These are phyloP conservation scores for Belonocnema kinseyi DNA, from an alignment of 1,140 invertebrate genomes.

Conservation along the genomic window DNA sequence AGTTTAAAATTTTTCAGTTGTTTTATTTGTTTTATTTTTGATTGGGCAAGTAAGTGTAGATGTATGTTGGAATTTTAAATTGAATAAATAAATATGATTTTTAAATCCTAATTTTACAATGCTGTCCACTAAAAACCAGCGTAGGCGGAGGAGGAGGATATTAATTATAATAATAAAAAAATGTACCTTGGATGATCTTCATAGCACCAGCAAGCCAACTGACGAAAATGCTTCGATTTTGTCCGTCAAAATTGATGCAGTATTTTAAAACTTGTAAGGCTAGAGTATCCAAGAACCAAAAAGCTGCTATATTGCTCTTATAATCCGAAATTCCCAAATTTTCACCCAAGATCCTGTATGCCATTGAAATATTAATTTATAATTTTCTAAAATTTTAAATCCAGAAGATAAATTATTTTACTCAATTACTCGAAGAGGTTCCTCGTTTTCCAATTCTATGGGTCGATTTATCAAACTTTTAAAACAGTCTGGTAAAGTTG, in stretches of 20 bases:
- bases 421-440: slow-evolving; percentile 49
- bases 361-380: slow-evolving; percentile 26
- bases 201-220: slow-evolving; percentile 62
- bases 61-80: too few species aligned
- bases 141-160: too few species aligned
- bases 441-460: slow-evolving; percentile 27
- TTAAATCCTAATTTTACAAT: too few species aligned
- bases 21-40: too few species aligned
- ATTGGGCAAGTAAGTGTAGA: too few species aligned
- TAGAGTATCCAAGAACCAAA: slow-evolving; percentile 62
- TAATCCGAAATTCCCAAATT: slow-evolving; percentile 55
- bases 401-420: slow-evolving; percentile 27
- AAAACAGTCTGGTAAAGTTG: slow-evolving; percentile 16
- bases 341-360: slow-evolving; percentile 53
- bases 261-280: slow-evolving; percentile 48
- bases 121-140: too few species aligned
- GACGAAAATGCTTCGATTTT: slow-evolving; percentile 51
- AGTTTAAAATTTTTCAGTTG: too few species aligned
- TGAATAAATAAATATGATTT: too few species aligned
- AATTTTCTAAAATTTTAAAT: slow-evolving; percentile 14
- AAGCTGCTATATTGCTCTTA: slow-evolving; percentile 56
- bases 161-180: neutral
- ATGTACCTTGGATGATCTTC: slow-evolving; percentile 1
- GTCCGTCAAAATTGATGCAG: slow-evolving; percentile 45
- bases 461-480: slow-evolving; percentile 30